Evolutionary conservation across 2,113 vertebrate genomes (phyloP), one percentile per base, ranked within the genome.

Genomic region (Protobothrops mucrosquamatus): DNA sequence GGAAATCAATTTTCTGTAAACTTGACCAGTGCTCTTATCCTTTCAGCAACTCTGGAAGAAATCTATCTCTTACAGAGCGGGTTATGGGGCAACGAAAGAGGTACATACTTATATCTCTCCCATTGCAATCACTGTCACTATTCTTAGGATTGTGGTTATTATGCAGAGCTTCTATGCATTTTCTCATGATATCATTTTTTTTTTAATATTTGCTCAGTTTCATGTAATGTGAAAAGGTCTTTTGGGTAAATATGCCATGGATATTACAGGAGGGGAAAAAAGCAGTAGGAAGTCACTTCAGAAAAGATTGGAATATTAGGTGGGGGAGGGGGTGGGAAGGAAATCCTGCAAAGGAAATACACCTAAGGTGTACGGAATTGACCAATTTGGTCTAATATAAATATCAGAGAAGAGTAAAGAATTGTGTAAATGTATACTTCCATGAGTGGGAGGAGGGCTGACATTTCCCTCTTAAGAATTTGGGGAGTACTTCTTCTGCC

Each of bases 41-140:
- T 93, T 93, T 93, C 92, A 93, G 92, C 74, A 90, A 90, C 74
- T 93, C 92, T 93, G 92, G 89, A 90, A 90, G 89, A 89, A 93
- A 93, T 86, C 89, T 64, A 90, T 90, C 89, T 93, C 92, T 93
- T 90, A 87, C 81, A 64, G 89, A 93, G 81, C 89, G 56, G 89
- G 92, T 93, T 93, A 64, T 90, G 87, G 81, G 89, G 85, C 89
- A 90, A 51, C 89, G 89, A 93, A 93, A 87, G 81, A 87, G 56
- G 81, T 86, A 86, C 89, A 93, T 93, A 12, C 56, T 64, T 86
- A 85, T 87, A 87, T 93, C 81, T 93, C 92, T 93, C 81, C 88
- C 89, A 93, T 90, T 93, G 74, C 81, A 89, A 90, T 93, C 92
- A 93, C 18, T 90, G 81, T 93, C 69, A 89, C 69, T 26, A 81